phyloP scores from a whole-genome alignment of 2,113 vertebrate species.

The Rhizomys pruinosus region DNA sequence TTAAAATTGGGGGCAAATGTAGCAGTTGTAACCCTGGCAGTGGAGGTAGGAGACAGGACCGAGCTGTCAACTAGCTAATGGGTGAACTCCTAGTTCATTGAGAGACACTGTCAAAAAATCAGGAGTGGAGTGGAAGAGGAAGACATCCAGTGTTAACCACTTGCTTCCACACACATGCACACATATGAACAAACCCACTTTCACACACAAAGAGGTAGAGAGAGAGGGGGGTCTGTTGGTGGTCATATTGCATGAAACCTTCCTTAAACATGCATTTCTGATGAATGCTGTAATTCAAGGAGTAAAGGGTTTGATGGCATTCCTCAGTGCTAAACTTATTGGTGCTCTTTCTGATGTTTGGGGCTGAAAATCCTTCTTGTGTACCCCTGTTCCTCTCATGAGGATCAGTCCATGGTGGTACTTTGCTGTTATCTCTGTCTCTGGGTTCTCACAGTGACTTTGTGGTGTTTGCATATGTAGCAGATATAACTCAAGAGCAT shows the following conservation, averaged over 20 bases:
- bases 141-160: too few species aligned
- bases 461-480: constrained; percentile 94
- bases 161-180: too few species aligned
- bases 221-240: not conserved
- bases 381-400: constrained; percentile 93
- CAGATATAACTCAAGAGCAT: constrained; percentile 94
- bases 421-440: constrained; percentile 93
- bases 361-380: constrained; percentile 94
- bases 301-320: constrained; percentile 93
- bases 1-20: too few species aligned
- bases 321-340: constrained; percentile 93
- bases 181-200: too few species aligned
- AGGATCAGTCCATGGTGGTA: constrained; percentile 96
- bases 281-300: constrained; percentile 94
- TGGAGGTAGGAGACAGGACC: too few species aligned
- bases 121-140: too few species aligned
- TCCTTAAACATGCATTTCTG: constrained; percentile 93
- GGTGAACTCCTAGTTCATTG: too few species aligned
- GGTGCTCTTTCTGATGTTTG: constrained; percentile 94
- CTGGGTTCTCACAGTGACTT: constrained; percentile 94
- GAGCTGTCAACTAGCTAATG: too few species aligned
- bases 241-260: constrained; percentile 92
- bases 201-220: not conserved
- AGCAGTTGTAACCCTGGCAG: too few species aligned
- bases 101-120: too few species aligned